Evolutionary conservation across 2,888 invertebrate genomes (phyloP).

Genomic region (Euclidia mi): DNA sequence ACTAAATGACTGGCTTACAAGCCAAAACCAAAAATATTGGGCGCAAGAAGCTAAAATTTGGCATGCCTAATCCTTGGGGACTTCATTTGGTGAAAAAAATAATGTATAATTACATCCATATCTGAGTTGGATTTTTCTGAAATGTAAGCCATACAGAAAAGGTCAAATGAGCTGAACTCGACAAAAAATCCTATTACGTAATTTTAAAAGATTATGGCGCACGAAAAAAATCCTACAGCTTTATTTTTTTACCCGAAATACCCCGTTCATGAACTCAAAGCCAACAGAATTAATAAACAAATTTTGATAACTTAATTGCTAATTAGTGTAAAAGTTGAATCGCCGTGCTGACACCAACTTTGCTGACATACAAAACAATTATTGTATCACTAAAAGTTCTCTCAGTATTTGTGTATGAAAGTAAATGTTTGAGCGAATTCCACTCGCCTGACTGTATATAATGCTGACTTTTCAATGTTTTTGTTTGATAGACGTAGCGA

Average conservation of each 20-base stretch:
- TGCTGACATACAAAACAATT: slow-evolving; percentile 48
- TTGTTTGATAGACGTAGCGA: slow-evolving; percentile 16
- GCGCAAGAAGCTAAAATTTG: too few relatives aligned
- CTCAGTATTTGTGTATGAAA: slow-evolving; percentile 37
- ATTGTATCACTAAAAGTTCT: slow-evolving; percentile 42
- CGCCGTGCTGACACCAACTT: slow-evolving; percentile 39
- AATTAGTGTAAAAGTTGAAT: slow-evolving; percentile 48
- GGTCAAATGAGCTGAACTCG: too few relatives aligned
- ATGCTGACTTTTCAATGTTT: slow-evolving; percentile 31
- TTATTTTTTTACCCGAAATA: not conserved
- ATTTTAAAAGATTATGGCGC: too few relatives aligned
- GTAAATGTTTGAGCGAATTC: slow-evolving; percentile 28
- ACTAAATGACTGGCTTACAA: too few relatives aligned
- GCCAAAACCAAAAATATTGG: too few relatives aligned
- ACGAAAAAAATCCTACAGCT: not conserved
- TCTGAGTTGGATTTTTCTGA: too few relatives aligned
- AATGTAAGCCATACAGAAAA: too few relatives aligned
- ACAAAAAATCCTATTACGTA: too few relatives aligned
- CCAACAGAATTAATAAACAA: slow-evolving; percentile 4
- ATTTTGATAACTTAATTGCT: slow-evolving; percentile 47
- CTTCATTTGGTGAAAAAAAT: too few relatives aligned
- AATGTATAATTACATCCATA: too few relatives aligned
- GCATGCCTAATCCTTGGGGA: too few relatives aligned
- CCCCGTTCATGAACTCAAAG: not conserved
- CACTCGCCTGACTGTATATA: slow-evolving; percentile 22